phyloP scores from a whole-genome alignment of 2,888 invertebrate species.

The Pandemis corylana region DNA sequence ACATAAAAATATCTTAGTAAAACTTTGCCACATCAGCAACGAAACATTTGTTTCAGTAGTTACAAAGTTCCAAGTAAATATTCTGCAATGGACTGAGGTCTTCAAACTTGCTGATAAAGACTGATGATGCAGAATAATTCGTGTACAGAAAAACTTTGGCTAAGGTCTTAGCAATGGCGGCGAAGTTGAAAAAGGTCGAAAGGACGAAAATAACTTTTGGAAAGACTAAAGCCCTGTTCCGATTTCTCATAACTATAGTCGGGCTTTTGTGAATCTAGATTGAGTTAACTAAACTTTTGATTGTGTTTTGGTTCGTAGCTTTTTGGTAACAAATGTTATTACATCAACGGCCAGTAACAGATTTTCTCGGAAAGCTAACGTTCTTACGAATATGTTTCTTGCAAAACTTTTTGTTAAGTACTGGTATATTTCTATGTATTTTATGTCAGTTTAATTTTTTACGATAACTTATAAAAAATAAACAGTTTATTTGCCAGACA shows the following conservation, averaged over 20 bases:
- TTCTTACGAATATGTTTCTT: too few relatives aligned
- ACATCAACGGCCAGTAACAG: background rate
- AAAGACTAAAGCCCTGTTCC: slow-evolving; percentile 15
- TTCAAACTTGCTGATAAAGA: slow-evolving; percentile 34
- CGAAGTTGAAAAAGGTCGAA: slow-evolving; percentile 27
- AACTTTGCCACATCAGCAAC: background rate
- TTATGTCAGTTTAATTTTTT: too few relatives aligned
- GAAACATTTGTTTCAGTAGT: slow-evolving; percentile 7
- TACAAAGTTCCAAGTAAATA: slow-evolving; percentile 4
- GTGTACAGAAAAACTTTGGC: slow-evolving; percentile 28
- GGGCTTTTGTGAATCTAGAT: background rate
- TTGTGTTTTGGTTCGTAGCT: background rate
- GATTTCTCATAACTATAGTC: slow-evolving; percentile 16
- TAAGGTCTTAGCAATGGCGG: slow-evolving; percentile 16
- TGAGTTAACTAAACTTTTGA: slow-evolving; percentile 8
- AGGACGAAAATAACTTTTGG: slow-evolving; percentile 19
- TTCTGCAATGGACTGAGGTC: slow-evolving; percentile 12
- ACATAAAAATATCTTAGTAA: background rate
- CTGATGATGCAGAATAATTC: slow-evolving; percentile 35
- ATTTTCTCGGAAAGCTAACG: background rate
- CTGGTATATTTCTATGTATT: too few relatives aligned
- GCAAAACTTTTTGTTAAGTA: too few relatives aligned
- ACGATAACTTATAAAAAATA: too few relatives aligned
- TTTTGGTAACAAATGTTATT: background rate
- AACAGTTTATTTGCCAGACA: too few relatives aligned